phyloP scores from a whole-genome alignment of 2,888 invertebrate species.

The Drosophila robusta region DNA sequence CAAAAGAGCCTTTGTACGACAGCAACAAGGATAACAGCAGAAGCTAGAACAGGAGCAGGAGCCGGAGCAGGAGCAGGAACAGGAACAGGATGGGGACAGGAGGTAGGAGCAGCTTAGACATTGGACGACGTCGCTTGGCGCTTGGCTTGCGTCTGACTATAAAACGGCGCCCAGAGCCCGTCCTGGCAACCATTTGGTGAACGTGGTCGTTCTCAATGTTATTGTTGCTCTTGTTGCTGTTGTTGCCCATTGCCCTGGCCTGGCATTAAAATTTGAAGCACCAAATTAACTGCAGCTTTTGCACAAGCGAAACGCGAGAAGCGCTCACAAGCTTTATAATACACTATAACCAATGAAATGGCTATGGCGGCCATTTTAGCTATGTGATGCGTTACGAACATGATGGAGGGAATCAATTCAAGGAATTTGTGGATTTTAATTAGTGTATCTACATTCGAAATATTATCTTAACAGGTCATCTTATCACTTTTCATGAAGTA shows the following conservation, averaged over 20 bases:
- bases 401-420: too few species aligned
- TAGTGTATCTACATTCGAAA: too few species aligned
- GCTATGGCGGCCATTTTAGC: conserved; percentile 16
- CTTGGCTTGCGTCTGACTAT: conserved; percentile 66
- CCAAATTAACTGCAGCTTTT: conserved; percentile 82
- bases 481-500: too few species aligned
- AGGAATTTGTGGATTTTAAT: too few species aligned
- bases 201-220: conserved; percentile 62
- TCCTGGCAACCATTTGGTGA: conserved; percentile 60
- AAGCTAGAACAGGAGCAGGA: conserved; percentile 7
- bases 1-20: conserved; percentile 61
- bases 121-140: conserved; percentile 59
- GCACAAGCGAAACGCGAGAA: conserved; percentile 69
- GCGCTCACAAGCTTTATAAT: conserved; percentile 61
- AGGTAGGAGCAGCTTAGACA: conserved; percentile 46
- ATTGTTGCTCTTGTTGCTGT: conserved; percentile 35
- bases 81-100: neutral
- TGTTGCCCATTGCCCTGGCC: conserved; percentile 51
- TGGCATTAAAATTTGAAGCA: conserved; percentile 78
- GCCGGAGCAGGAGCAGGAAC: neutral
- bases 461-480: too few species aligned
- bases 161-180: conserved; percentile 70
- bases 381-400: neutral
- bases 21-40: conserved; percentile 33
- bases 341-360: conserved; percentile 51